Percentiles rank a stretch among this genome's conserved stretches.
phyloP scores from a whole-genome alignment of 1,140 invertebrate species.

The Mizuhopecten yessoensis region DNA sequence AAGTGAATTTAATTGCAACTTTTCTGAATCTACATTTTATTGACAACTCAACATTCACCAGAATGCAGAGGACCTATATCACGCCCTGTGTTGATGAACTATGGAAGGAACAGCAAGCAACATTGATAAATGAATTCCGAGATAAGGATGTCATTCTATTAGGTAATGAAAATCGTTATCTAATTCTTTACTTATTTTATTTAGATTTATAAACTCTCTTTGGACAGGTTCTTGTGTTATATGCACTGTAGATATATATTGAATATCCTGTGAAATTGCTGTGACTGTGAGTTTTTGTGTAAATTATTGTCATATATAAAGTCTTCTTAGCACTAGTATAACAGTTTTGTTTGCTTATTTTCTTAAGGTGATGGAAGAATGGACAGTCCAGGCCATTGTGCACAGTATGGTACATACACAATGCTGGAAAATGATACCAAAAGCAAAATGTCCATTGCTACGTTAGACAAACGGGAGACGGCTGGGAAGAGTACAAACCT shows the following conservation, averaged over 20 bases:
- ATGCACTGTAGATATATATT: neutral
- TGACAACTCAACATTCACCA: neutral
- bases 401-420: conserved; percentile 55
- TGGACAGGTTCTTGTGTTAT: no score
- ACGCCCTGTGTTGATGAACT: neutral
- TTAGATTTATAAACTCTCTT: neutral
- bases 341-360: neutral
- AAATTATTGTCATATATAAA: neutral
- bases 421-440: conserved; percentile 48
- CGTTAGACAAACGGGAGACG: conserved; percentile 48
- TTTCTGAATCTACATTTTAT: neutral
- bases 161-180: neutral
- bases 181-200: no score
- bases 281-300: neutral
- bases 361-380: conserved; percentile 53
- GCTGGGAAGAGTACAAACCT: conserved; percentile 43
- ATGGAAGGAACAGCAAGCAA: neutral
- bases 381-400: conserved; percentile 56
- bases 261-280: neutral
- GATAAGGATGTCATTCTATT: neutral
- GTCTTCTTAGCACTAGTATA: neutral
- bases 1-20: neutral
- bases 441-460: conserved; percentile 30
- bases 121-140: neutral
- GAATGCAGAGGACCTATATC: neutral